These are phyloP conservation scores for Megastigmus dorsalis DNA, from an alignment of 2,888 invertebrate genomes.

Conservation along the genomic window DNA sequence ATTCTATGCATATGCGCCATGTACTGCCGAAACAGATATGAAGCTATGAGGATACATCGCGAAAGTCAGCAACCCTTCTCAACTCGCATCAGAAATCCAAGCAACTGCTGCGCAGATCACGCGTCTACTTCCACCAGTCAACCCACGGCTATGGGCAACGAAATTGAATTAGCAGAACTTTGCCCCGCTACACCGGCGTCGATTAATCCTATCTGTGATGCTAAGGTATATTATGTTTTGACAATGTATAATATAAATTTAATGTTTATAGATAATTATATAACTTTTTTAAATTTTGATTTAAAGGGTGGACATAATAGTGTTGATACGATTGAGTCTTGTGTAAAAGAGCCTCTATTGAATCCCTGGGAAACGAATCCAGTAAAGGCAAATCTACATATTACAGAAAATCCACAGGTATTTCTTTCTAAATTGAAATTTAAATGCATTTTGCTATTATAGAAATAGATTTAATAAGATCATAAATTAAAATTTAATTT, in stretches of 20 bases:
- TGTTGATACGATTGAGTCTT: slow-evolving; percentile 69
- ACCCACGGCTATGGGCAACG: slow-evolving; percentile 65
- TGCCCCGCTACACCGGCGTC: slow-evolving; percentile 68
- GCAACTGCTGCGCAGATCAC: slow-evolving; percentile 68
- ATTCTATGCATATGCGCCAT: slow-evolving; percentile 71
- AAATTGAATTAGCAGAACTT: slow-evolving; percentile 72
- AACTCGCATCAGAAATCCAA: slow-evolving; percentile 65
- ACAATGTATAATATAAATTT: background rate
- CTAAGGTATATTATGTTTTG: slow-evolving; percentile 75
- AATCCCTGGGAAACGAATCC: slow-evolving; percentile 67
- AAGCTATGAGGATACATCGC: slow-evolving; percentile 65
- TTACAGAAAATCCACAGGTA: slow-evolving; percentile 83
- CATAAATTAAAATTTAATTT: too few relatives aligned
- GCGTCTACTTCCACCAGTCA: slow-evolving; percentile 67
- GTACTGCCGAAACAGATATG: slow-evolving; percentile 69
- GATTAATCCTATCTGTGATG: slow-evolving; percentile 76
- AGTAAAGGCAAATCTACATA: slow-evolving; percentile 76
- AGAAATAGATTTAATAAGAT: background rate
- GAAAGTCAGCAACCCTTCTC: slow-evolving; percentile 67
- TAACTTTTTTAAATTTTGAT: slow-evolving; percentile 16
- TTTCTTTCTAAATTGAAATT: background rate
- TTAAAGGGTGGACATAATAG: slow-evolving; percentile 40
- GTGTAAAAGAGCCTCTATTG: slow-evolving; percentile 74
- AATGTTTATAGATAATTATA: background rate
- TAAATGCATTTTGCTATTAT: background rate